Conservation (phyloP, 2,888 invertebrate genomes). For the Aradus depressus region DNA sequence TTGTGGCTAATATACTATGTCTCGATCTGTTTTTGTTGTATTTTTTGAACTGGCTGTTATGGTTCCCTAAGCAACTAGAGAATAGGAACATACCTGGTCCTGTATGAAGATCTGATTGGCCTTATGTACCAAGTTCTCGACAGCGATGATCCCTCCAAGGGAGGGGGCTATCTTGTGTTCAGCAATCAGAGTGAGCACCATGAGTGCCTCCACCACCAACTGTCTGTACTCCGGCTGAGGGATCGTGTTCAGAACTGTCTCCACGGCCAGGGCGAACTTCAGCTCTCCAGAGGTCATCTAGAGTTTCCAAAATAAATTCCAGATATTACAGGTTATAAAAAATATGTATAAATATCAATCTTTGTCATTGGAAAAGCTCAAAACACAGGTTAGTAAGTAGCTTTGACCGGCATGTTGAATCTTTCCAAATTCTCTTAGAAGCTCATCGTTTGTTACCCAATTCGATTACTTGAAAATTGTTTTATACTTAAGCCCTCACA, state of each 20-base stretch:
- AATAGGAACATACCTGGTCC: constrained; percentile 62
- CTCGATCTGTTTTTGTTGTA: no score
- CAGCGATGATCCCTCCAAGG: constrained; percentile 68
- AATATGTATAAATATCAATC: no score
- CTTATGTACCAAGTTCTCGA: constrained; percentile 84
- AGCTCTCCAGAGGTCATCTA: constrained; percentile 95
- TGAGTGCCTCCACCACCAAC: constrained; percentile 89
- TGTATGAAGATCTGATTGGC: constrained; percentile 91
- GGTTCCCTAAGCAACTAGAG: background rate
- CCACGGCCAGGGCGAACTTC: constrained; percentile 95
- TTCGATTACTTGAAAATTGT: no score
- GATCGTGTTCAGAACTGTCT: constrained; percentile 90
- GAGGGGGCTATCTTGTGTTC: constrained; percentile 71
- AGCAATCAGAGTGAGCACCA: constrained; percentile 85
- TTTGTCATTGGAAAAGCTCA: no score
- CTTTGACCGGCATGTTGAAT: no score
- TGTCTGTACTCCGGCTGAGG: constrained; percentile 98
- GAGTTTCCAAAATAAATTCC: background rate
- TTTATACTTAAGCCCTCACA: no score
- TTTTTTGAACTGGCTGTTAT: no score
- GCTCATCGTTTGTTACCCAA: no score
- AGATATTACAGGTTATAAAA: no score
- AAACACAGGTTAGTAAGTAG: background rate
- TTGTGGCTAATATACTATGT: no score
- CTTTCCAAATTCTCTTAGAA: no score